Percentiles rank a stretch among this genome's conserved stretches.
These are phyloP conservation scores for Caranx melampygus DNA, from an alignment of 2,113 vertebrate species.

Conservation along the genomic window DNA sequence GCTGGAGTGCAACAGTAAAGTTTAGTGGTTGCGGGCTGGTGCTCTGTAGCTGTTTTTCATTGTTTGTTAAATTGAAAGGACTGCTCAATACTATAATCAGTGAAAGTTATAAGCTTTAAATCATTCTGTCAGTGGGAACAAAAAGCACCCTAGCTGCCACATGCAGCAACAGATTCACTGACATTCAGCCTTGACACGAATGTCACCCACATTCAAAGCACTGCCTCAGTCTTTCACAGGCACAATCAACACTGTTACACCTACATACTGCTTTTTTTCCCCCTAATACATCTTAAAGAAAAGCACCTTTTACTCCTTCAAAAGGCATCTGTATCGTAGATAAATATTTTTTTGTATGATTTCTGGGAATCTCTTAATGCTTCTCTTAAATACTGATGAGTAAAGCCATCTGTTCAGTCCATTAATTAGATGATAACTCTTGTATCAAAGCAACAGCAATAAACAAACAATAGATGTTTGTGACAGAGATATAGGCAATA, in stretches of 20 bases:
- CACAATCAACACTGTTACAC: slow-evolving; percentile 44
- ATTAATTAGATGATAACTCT: not conserved
- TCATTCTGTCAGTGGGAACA: slow-evolving; percentile 2
- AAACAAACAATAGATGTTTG: not conserved
- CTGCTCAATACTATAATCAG: not conserved
- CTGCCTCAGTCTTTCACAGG: slow-evolving; percentile 39
- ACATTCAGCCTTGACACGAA: slow-evolving; percentile 60
- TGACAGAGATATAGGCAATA: not conserved
- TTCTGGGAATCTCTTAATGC: slow-evolving; percentile 20
- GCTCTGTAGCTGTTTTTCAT: not conserved
- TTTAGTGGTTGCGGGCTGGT: not conserved
- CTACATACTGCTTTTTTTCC: slow-evolving; percentile 46
- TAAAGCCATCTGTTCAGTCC: not conserved
- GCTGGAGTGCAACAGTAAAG: not conserved
- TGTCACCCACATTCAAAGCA: slow-evolving; percentile 48
- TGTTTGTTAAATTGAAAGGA: not conserved
- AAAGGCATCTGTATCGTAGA: slow-evolving; percentile 17
- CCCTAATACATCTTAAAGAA: slow-evolving; percentile 28
- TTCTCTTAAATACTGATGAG: not conserved
- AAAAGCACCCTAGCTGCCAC: slow-evolving; percentile 16
- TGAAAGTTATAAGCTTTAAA: slow-evolving; percentile 16
- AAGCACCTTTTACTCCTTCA: slow-evolving; percentile 40
- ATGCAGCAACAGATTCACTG: slow-evolving; percentile 32
- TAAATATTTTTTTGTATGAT: not conserved
- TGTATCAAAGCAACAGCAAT: not conserved